These are phyloP conservation scores for Drosophila quinaria DNA, from an alignment of 2,888 invertebrate species.

Conservation along the genomic window DNA sequence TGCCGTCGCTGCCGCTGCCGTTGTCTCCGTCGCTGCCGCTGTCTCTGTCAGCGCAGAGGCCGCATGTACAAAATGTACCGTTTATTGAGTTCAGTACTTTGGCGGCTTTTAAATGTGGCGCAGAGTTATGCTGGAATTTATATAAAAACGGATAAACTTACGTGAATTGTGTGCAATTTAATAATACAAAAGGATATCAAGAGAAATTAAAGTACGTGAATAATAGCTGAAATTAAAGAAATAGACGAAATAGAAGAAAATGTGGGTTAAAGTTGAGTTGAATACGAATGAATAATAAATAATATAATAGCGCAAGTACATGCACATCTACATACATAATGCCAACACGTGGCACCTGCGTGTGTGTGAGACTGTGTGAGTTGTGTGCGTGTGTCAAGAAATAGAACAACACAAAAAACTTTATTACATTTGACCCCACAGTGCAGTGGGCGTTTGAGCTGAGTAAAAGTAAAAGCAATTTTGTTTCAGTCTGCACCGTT, in stretches of 20 bases:
- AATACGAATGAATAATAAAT: slow-evolving; percentile 44
- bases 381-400: slow-evolving; percentile 46
- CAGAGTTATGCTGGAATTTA: slow-evolving; percentile 8
- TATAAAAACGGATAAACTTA: slow-evolving; percentile 1
- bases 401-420: slow-evolving; percentile 39
- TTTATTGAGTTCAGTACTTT: slow-evolving; percentile 40
- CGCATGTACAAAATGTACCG: slow-evolving; percentile 15
- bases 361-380: slow-evolving; percentile 7
- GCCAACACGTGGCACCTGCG: slow-evolving; percentile 33
- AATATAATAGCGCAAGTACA: slow-evolving; percentile 30
- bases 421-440: slow-evolving; percentile 46
- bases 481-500: slow-evolving; percentile 26
- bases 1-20: slow-evolving; percentile 11
- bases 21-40: slow-evolving; percentile 7
- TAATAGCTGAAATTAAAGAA: slow-evolving; percentile 17
- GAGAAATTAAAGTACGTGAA: slow-evolving; percentile 12
- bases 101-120: slow-evolving; percentile 46
- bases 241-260: slow-evolving; percentile 26
- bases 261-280: slow-evolving; percentile 25
- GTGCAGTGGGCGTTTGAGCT: slow-evolving; percentile 32
- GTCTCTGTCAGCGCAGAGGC: slow-evolving; percentile 2
- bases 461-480: slow-evolving; percentile 61
- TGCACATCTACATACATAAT: slow-evolving; percentile 9
- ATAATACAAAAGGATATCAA: background rate
- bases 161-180: slow-evolving; percentile 10